Base-by-base conservation (phyloP, 2,888 invertebrate genomes). In the Torymus auratus region DNA sequence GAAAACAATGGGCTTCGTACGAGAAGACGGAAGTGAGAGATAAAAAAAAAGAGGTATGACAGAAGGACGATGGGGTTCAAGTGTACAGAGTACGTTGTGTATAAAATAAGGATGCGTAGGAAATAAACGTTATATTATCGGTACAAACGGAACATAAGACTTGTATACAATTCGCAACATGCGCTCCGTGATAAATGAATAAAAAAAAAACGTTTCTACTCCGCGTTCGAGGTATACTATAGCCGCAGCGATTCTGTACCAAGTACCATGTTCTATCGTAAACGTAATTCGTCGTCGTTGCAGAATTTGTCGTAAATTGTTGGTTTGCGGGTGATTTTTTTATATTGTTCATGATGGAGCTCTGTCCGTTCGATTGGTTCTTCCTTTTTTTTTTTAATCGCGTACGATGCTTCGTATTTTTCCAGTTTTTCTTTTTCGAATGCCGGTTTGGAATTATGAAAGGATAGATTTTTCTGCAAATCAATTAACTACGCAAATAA, bases 71-170 rank as follows among this genome's bases (percentile, higher is more conserved):
- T 71, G 61, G 56, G 56, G 55, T 77, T 78, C 81, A 65, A 84
- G 84, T 86, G 85, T 85, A 83, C 78, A 83, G 82, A 79, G 83
- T 86, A 85, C 85, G 85, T 86, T 85, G 85, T 83, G 72, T 86
- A 84, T 86, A 86, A 84, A 84, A 61, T 58, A 74, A 73, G 14
- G 56, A 71, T 75, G 53, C 50, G 60, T 71, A 85, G 82, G 82
- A 85, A 84, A 82, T 84, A 78, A 84, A 86, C 84, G 85, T 86
- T 86, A 28, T 28, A 86, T 83, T 75, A 65, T 74, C 50, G 73
- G 70, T 65, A 73, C 64, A 87, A 87, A 86, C 74, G 61, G 53
- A 82, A 83, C 78, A 85, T 83, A 86, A 88, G 86, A 88, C 86
- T 88, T 87, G 85, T 86, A 86, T 86, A 86, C 87, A 86, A 74